Base-by-base conservation (phyloP, 2,888 invertebrate species). In the Eristalis pertinax region DNA sequence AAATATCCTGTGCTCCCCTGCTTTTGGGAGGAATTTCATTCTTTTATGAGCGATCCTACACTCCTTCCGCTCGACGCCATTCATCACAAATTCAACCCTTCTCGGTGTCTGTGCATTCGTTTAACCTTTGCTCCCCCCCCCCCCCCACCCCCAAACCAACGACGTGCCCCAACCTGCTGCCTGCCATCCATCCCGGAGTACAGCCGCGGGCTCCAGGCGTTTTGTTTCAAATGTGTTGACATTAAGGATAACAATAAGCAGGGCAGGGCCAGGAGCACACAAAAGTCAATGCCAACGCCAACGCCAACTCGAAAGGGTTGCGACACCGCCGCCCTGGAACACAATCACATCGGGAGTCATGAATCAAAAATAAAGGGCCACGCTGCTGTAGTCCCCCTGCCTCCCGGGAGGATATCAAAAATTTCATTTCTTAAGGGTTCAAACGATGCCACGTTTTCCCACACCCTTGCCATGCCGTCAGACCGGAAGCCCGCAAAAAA, bases 1-100 rank as follows among this genome's bases (percentile, higher is more conserved):
- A 87, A 87, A 87, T 87, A 87, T 87, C 50, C 50, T 50, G 72
- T 56, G 32, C 70, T 19, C 80, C 72, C 63, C 76, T 78, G 77
- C 79, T 84, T 84, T 70, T 72, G 72, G 79, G 76, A 84, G 79
- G 76, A 84, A 84, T 60, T 83, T 77, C 84, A 76, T 74, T 87
- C 84, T 73, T 87, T 84, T 76, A 79, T 80, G 73, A 87, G 76
- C 69, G 26, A 29, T 29, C 60, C 69, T 65, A 60, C n/a, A n/a
- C 43, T 24, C 60, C 56, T 38, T 22, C 35, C n/a, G 19, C 3
- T 22, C 8, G 65, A 56, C 50, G 63, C 62, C 73, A 76, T 87
- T 87, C 87, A 87, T 87, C 87, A 87, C 76, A 87, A 87, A 87
- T 87, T 87, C 87, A 87, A 84, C 87, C 87, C 84, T 87, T 87